A percentile compares a stretch with the other conserved stretches of the same genome.
These are phyloP conservation scores for Periophthalmus modestus DNA, from an alignment of 2,113 vertebrate genomes.

Conservation along the genomic window DNA sequence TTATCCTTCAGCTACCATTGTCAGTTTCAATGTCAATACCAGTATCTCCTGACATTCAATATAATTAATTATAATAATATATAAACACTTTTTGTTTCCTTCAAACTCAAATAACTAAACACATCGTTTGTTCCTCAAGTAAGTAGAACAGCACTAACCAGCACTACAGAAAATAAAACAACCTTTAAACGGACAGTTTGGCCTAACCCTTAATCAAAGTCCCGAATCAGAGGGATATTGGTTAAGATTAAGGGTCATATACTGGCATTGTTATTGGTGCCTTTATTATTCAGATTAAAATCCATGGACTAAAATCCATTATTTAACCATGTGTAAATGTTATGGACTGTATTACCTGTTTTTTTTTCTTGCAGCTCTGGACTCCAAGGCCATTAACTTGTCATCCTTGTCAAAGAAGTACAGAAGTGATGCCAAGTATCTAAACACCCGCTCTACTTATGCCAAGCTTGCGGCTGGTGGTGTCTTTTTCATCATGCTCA, in stretches of 20 bases:
- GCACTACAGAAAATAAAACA: background rate
- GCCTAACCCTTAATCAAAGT: too few relatives aligned
- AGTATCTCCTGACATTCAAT: background rate
- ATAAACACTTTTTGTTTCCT: background rate
- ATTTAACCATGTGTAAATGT: too few relatives aligned
- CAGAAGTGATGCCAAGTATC: conserved; percentile 95
- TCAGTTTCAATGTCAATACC: background rate
- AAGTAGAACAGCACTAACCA: background rate
- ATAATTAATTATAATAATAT: too few relatives aligned
- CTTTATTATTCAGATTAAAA: too few relatives aligned
- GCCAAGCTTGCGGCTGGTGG: conserved; percentile 95
- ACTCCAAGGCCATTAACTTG: conserved; percentile 97
- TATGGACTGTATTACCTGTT: background rate
- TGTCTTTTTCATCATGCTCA: conserved; percentile 98
- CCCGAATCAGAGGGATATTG: too few relatives aligned
- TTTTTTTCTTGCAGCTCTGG: conserved; percentile 82
- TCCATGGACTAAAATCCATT: too few relatives aligned
- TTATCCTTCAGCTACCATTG: background rate
- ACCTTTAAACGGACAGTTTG: too few relatives aligned
- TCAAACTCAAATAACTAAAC: too few relatives aligned
- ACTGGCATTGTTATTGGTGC: too few relatives aligned
- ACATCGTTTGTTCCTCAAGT: background rate
- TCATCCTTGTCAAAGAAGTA: conserved; percentile 98
- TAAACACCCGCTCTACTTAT: conserved; percentile 98
- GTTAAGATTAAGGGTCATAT: too few relatives aligned